These are phyloP conservation scores for Myiopsitta monachus DNA, from an alignment of 2,113 vertebrate genomes.

Conservation along the genomic window DNA sequence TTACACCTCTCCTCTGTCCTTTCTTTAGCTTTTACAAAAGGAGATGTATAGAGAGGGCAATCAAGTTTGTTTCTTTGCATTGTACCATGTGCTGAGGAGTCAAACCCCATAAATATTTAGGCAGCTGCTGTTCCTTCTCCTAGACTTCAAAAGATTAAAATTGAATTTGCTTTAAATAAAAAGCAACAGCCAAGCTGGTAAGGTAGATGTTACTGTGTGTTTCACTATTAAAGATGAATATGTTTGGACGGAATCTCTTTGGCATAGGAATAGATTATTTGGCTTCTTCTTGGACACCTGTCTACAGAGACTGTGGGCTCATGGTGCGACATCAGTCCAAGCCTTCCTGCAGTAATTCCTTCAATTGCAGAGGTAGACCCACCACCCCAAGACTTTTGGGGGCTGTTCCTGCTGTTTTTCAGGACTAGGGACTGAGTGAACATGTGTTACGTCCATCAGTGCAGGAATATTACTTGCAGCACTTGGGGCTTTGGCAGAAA, in stretches of 20 bases:
- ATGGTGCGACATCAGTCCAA: fast-evolving
- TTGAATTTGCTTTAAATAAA: background rate
- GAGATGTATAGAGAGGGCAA: fast-evolving
- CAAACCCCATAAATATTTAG: background rate
- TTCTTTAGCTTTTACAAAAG: background rate
- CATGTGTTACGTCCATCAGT: fast-evolving
- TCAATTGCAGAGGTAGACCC: background rate
- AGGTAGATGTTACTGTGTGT: background rate
- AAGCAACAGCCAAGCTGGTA: background rate
- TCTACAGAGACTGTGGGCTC: background rate
- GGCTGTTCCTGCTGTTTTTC: background rate
- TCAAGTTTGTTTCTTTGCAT: background rate
- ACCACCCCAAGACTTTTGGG: background rate
- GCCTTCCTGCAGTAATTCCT: background rate
- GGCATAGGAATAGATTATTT: background rate
- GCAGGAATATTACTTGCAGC: background rate
- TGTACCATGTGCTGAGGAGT: fast-evolving
- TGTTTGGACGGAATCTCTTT: background rate
- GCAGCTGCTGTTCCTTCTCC: background rate
- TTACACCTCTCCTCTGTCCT: background rate
- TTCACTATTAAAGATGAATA: background rate
- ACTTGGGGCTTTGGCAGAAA: background rate
- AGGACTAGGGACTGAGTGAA: background rate
- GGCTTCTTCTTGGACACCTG: background rate
- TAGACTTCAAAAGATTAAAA: background rate